Percentiles rank a stretch among this genome's conserved stretches.
These are phyloP conservation scores for Periparus ater DNA, from an alignment of 2,797 vertebrate species.

Conservation along the genomic window DNA sequence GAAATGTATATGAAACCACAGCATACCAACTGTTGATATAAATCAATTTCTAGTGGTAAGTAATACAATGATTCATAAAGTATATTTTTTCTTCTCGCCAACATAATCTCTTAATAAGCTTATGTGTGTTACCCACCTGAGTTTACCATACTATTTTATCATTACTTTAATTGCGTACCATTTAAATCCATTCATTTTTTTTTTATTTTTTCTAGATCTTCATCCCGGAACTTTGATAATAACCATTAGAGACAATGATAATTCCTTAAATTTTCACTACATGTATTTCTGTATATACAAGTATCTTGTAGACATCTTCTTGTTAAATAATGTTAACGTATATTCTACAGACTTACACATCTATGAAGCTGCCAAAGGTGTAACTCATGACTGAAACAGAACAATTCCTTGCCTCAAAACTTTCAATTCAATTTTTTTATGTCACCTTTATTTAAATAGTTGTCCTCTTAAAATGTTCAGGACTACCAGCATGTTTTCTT, in stretches of 20 bases:
- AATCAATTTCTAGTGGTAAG: not conserved
- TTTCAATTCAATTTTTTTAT: not conserved
- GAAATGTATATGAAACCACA: constrained; percentile 1
- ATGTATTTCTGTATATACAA: not conserved
- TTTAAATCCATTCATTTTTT: not conserved
- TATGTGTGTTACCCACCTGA: not conserved
- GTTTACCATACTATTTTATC: not conserved
- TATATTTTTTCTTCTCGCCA: not conserved
- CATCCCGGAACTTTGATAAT: not conserved
- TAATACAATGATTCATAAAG: constrained; percentile 44
- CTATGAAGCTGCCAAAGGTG: not conserved
- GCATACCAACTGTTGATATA: not conserved
- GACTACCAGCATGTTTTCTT: not conserved
- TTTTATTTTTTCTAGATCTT: not conserved
- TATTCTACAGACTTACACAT: not conserved
- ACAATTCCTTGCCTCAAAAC: not conserved
- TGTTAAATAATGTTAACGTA: not conserved
- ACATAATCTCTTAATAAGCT: not conserved
- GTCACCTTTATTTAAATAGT: not conserved
- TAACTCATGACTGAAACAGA: not conserved
- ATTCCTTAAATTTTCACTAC: not conserved
- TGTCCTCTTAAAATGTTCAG: not conserved
- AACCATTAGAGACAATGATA: not conserved
- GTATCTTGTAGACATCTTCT: not conserved
- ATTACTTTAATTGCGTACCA: not conserved